Conservation (phyloP, 2,888 invertebrate species). For the Netelia inedita region DNA sequence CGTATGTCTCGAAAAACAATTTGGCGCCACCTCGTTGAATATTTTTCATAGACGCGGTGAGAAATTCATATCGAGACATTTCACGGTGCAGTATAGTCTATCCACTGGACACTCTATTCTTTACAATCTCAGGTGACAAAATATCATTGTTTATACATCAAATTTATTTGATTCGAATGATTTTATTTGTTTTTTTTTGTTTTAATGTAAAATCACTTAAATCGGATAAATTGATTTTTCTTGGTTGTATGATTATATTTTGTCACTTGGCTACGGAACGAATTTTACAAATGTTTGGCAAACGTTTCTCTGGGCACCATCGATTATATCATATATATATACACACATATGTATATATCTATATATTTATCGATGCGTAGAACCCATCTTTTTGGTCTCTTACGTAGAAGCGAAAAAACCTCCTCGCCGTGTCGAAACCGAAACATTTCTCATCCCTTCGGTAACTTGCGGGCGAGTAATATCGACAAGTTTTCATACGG, state of each 20-base stretch:
- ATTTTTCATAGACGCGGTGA: background rate
- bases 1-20: slow-evolving; percentile 16
- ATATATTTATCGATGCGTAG: slow-evolving; percentile 33
- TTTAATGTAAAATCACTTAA: background rate
- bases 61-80: slow-evolving; percentile 45
- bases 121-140: slow-evolving; percentile 21
- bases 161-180: background rate
- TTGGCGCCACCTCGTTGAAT: background rate
- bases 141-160: slow-evolving; percentile 1
- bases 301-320: slow-evolving; percentile 55
- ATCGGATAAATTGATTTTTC: background rate
- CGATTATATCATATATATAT: background rate
- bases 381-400: slow-evolving; percentile 9
- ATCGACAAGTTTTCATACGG: background rate
- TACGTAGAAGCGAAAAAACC: background rate
- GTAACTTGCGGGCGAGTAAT: slow-evolving; percentile 4
- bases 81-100: slow-evolving; percentile 13
- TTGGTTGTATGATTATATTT: slow-evolving; percentile 10
- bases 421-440: background rate
- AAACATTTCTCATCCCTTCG: slow-evolving; percentile 4
- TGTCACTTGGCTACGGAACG: slow-evolving; percentile 18
- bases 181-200: background rate
- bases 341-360: slow-evolving; percentile 1
- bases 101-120: background rate
- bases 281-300: slow-evolving; percentile 15